Base-by-base conservation (phyloP, 2,113 vertebrate genomes). In the Myrmophylax atrothorax region DNA sequence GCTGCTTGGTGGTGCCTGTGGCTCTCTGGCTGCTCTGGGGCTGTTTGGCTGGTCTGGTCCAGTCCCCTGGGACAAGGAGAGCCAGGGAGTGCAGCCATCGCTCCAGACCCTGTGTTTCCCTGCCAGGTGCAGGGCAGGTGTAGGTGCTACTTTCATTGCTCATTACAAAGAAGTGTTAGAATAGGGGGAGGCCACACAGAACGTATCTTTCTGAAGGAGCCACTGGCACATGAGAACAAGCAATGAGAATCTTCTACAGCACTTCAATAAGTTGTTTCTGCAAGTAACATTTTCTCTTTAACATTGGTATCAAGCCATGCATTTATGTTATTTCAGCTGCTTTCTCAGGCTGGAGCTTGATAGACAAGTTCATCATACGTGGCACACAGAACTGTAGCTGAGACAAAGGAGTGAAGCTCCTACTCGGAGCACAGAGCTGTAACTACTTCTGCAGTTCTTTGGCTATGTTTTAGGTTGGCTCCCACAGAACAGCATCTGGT, bases 31-130 rank as follows among this genome's bases (percentile, higher is more conserved):
- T 1, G 1, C 38, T 17, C 63, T 35, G 50, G 56, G 40, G 9
- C 13, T 1, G 0, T 73, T 47, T 73, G 15, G 6, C 18, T n/a
- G 42, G 7, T 13, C 0, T 0, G 58, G 11, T 20, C 18, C 3
- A 3, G 5, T 33, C 47, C 37, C 17, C n/a, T 17, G 40, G 53
- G 14, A 22, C 2, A 5, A 24, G 67, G 18, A 15, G 62, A 50
- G 20, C 8, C 4, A 1, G 12, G 40, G 31, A 37, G 4, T 38
- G 35, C 52, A 33, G 66, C 35, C 5, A 0, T 10, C 0, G 0
- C 59, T 69, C 10, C 0, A 0, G 33, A 20, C 22, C 8, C 8
- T 3, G 7, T 18, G 10, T 12, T 16, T 29, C n/a, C 38, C 6
- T 18, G 1, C 8, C 40, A 11, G 66, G 6, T 31, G 26, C 35